phyloP scores from a whole-genome alignment of 2,113 vertebrate species.

The Perca flavescens region DNA sequence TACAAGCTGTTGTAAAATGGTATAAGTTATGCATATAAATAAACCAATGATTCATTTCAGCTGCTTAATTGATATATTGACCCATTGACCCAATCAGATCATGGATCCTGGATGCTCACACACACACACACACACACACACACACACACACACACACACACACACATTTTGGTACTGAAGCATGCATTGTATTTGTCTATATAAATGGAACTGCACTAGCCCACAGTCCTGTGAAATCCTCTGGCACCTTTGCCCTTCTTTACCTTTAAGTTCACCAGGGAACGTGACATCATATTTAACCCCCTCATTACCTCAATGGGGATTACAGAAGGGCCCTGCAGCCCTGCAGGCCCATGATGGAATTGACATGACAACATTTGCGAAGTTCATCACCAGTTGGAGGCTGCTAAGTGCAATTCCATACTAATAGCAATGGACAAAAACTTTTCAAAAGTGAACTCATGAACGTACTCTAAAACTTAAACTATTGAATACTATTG shows the following conservation, averaged over 20 bases:
- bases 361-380: conserved; percentile 40
- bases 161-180: background rate
- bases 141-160: too few species aligned
- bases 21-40: background rate
- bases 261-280: conserved; percentile 51
- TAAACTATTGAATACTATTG: background rate
- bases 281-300: conserved; percentile 58
- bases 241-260: conserved; percentile 30
- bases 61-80: conserved; percentile 21
- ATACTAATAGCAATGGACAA: background rate
- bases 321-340: background rate
- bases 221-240: conserved; percentile 7
- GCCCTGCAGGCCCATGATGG: conserved; percentile 6
- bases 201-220: background rate
- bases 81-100: conserved; percentile 20
- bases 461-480: background rate
- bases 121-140: background rate
- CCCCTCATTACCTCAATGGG: conserved; percentile 28
- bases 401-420: background rate
- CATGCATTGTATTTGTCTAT: background rate
- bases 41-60: conserved; percentile 2
- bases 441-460: conserved; percentile 3
- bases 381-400: conserved; percentile 36
- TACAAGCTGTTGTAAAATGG: background rate
- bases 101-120: background rate